phyloP scores from a whole-genome alignment of 1,140 invertebrate genomes.

The Heliconius hewitsoni region DNA sequence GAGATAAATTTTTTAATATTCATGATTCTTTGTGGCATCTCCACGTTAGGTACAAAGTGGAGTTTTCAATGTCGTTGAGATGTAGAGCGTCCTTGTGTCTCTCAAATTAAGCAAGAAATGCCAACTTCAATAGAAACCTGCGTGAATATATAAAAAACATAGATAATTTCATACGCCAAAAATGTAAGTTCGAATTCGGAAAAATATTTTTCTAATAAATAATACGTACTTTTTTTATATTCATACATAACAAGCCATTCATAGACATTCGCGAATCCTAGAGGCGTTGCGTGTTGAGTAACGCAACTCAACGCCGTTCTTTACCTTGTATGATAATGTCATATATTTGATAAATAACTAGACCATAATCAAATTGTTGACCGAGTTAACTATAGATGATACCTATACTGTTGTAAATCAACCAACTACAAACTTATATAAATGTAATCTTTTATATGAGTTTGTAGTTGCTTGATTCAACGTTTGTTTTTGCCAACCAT shows the following conservation, averaged over 20 bases:
- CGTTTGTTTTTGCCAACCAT: neutral
- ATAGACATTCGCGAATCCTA: no score
- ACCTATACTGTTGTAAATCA: no score
- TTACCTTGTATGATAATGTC: no score
- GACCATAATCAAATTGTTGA: no score
- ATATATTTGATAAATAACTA: no score
- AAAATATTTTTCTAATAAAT: no score
- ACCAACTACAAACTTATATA: neutral
- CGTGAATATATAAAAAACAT: neutral
- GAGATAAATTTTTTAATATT: constrained; percentile 56
- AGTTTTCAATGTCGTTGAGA: constrained; percentile 31
- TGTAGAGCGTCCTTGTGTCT: constrained; percentile 27
- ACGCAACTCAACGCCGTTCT: no score
- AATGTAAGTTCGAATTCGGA: neutral
- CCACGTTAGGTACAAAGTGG: constrained; percentile 49
- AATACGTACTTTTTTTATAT: no score
- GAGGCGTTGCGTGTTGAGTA: no score
- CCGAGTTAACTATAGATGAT: no score
- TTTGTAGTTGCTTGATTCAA: neutral
- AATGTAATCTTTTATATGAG: neutral
- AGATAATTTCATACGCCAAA: neutral
- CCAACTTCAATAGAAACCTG: constrained; percentile 13
- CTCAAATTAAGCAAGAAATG: constrained; percentile 30
- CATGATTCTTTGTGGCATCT: constrained; percentile 47
- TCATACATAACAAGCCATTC: no score